These are phyloP conservation scores for Rhinogobio ventralis DNA, from an alignment of 2,797 vertebrate species.

Conservation along the genomic window DNA sequence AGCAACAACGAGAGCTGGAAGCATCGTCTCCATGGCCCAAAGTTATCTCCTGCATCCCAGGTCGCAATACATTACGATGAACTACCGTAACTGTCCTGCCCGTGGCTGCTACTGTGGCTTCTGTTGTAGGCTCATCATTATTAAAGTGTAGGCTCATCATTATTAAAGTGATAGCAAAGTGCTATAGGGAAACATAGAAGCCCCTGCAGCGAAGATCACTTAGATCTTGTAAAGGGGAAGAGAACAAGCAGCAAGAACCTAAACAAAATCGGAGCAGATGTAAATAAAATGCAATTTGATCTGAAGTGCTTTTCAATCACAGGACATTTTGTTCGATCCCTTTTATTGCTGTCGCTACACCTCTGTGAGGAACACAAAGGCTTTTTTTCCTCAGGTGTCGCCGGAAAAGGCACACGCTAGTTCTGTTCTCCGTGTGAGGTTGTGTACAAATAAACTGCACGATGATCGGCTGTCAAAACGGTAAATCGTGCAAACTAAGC, in stretches of 20 bases:
- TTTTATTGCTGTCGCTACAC: constrained; percentile 67
- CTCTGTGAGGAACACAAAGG: constrained; percentile 58
- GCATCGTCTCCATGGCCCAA: not conserved
- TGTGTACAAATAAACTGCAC: constrained; percentile 62
- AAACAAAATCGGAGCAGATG: constrained; percentile 49
- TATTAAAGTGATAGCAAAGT: constrained; percentile 79
- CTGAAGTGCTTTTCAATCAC: constrained; percentile 56
- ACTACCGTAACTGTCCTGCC: constrained; percentile 72
- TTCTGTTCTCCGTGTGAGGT: constrained; percentile 47
- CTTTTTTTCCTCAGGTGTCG: constrained; percentile 10
- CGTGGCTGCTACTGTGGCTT: constrained; percentile 67
- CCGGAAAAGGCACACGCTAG: constrained; percentile 30
- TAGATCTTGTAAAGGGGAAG: constrained; percentile 48
- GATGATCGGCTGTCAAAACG: constrained; percentile 60
- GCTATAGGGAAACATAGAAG: constrained; percentile 73
- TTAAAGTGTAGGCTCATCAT: constrained; percentile 79
- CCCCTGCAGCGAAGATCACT: constrained; percentile 70
- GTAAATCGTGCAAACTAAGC: constrained; percentile 56
- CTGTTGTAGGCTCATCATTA: constrained; percentile 79
- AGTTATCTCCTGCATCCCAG: constrained; percentile 70
- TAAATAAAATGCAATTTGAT: constrained; percentile 58
- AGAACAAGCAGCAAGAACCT: constrained; percentile 67
- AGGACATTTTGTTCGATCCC: constrained; percentile 57
- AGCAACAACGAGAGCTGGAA: not conserved
- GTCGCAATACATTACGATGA: constrained; percentile 71